These are phyloP conservation scores for Crocuta crocuta DNA, from an alignment of 2,113 vertebrate species.

Conservation along the genomic window DNA sequence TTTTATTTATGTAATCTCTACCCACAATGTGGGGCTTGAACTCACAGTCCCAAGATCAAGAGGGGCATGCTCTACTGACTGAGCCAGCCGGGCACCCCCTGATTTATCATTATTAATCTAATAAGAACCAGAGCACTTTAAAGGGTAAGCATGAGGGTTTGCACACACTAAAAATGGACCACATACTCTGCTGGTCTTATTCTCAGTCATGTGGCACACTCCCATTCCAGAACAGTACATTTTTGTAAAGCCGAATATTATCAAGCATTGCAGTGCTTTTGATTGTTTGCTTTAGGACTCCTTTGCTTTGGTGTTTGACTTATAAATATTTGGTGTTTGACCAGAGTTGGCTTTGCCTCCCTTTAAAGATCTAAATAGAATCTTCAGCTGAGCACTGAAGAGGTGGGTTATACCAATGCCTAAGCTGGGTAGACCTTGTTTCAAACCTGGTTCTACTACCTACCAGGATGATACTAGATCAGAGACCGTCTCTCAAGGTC, in stretches of 20 bases:
- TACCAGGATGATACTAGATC: neutral
- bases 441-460: neutral
- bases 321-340: constrained; percentile 23
- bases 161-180: neutral
- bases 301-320: neutral
- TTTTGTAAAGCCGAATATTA: neutral
- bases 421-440: neutral
- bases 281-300: constrained; percentile 17
- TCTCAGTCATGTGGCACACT: neutral
- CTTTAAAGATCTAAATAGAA: neutral
- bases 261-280: neutral
- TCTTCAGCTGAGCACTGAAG: neutral
- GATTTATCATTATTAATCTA: constrained; percentile 16
- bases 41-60: neutral
- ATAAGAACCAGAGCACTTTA: constrained; percentile 57
- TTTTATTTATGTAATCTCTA: neutral
- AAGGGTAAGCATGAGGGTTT: constrained; percentile 47
- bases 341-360: neutral
- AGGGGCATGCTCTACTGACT: neutral
- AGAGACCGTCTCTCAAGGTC: neutral
- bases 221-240: neutral
- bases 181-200: neutral
- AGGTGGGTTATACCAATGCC: neutral
- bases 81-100: neutral
- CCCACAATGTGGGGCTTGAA: neutral